Percentiles rank a stretch among this genome's conserved stretches.
Evolutionary conservation across 1,140 invertebrate species (phyloP).

Genomic region (Sycophaga agraensis): DNA sequence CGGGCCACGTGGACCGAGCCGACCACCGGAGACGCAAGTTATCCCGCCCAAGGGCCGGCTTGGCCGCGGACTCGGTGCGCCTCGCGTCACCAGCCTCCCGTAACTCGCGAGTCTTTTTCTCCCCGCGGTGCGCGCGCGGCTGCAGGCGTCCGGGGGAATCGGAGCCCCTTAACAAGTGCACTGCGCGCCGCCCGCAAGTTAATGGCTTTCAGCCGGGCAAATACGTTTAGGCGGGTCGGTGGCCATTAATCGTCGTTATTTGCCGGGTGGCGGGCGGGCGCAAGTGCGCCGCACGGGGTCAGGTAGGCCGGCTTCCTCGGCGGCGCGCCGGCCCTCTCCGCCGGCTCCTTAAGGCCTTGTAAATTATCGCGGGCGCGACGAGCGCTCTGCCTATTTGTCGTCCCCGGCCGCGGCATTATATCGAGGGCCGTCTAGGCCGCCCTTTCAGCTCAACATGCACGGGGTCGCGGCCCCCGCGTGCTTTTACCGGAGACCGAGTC

Average conservation of each 20-base stretch:
- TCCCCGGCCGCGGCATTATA: background rate
- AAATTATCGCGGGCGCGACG: no score
- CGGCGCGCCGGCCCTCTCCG: background rate
- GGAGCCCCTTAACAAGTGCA: slow-evolving; percentile 13
- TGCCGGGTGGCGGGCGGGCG: background rate
- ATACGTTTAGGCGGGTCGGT: slow-evolving; percentile 17
- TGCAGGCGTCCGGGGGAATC: no score
- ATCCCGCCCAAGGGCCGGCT: no score
- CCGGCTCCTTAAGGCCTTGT: no score
- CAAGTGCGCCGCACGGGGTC: background rate
- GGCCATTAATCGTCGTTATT: slow-evolving; percentile 26
- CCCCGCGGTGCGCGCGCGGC: background rate
- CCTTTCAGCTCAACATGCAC: background rate
- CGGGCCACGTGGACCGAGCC: no score
- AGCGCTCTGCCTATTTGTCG: background rate
- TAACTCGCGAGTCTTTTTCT: no score
- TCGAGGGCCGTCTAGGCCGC: background rate
- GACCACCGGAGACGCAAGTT: no score
- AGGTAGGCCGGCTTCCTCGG: background rate
- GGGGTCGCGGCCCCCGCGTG: background rate
- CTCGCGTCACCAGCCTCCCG: no score
- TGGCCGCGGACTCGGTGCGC: no score
- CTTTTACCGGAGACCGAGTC: no score
- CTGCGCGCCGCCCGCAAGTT: background rate
- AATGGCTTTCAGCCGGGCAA: slow-evolving; percentile 29